Conservation (phyloP, 37 sponge, comb jelly and placozoan species). For the Ephydatia muelleri region DNA sequence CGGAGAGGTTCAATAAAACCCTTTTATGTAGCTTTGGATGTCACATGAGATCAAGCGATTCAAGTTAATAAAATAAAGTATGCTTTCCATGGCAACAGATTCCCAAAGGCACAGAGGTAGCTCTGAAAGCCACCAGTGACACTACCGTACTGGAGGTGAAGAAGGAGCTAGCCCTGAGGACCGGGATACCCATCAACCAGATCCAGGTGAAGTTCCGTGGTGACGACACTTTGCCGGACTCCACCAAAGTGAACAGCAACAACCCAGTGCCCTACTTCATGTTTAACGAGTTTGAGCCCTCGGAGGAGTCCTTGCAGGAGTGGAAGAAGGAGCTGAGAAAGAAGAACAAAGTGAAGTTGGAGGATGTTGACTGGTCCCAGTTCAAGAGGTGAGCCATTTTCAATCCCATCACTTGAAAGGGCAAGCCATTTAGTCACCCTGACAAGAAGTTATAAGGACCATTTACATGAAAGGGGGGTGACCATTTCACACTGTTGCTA, state of each 20-base stretch:
- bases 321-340: slow-evolving; percentile 36
- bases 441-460: too few species aligned
- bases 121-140: slow-evolving; percentile 8
- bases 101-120: slow-evolving; percentile 67
- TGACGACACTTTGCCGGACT: slow-evolving; percentile 48
- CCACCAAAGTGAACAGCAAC: slow-evolving; percentile 19
- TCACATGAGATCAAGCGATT: too few species aligned
- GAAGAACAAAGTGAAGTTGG: slow-evolving; percentile 43
- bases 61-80: background rate
- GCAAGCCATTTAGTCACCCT: background rate
- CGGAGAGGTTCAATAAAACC: too few species aligned
- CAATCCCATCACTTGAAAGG: background rate
- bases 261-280: slow-evolving; percentile 71
- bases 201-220: slow-evolving; percentile 59
- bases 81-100: slow-evolving; percentile 23
- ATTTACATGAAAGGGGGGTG: too few species aligned
- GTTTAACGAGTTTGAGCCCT: slow-evolving; percentile 71
- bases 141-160: slow-evolving; percentile 50
- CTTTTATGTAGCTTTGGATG: too few species aligned
- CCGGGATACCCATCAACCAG: slow-evolving; percentile 40
- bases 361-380: slow-evolving; percentile 58
- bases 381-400: slow-evolving; percentile 39
- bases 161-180: slow-evolving; percentile 33
- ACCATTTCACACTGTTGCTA: too few species aligned
- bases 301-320: slow-evolving; percentile 55